Conservation (phyloP, 1,140 invertebrate genomes). For the Wasmannia auropunctata region DNA sequence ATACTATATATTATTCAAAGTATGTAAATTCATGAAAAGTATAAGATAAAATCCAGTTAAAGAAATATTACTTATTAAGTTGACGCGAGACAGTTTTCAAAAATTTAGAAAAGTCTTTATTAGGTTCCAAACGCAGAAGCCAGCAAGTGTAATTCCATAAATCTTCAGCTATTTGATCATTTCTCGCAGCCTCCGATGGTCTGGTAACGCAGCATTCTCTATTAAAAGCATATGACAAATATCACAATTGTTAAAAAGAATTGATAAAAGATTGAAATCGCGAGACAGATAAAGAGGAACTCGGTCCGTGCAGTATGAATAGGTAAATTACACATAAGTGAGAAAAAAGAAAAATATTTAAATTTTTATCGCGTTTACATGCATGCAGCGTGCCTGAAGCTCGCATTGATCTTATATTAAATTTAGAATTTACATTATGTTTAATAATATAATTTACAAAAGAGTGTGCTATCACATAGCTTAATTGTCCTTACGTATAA, state of each 20-base stretch:
- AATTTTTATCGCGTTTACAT: background rate
- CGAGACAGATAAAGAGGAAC: too few species aligned
- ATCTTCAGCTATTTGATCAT: background rate
- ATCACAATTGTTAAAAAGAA: too few species aligned
- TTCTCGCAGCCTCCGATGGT: background rate
- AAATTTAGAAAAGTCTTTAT: background rate
- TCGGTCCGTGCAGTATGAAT: too few species aligned
- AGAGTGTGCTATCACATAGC: background rate
- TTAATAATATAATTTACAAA: background rate
- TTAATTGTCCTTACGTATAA: constrained; percentile 84
- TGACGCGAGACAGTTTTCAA: background rate
- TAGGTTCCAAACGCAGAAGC: background rate
- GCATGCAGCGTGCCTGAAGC: background rate
- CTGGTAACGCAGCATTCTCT: constrained; percentile 8
- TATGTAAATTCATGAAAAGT: too few species aligned
- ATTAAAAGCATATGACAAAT: background rate
- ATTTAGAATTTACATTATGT: background rate
- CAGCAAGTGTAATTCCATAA: constrained; percentile 1
- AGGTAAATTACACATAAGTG: background rate
- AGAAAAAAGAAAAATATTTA: background rate
- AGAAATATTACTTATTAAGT: background rate
- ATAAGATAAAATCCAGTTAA: too few species aligned
- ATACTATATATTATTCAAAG: too few species aligned
- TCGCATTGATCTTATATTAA: background rate
- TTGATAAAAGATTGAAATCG: too few species aligned